Base-by-base conservation (phyloP, 2,113 vertebrate genomes). In the Stegastes partitus region DNA sequence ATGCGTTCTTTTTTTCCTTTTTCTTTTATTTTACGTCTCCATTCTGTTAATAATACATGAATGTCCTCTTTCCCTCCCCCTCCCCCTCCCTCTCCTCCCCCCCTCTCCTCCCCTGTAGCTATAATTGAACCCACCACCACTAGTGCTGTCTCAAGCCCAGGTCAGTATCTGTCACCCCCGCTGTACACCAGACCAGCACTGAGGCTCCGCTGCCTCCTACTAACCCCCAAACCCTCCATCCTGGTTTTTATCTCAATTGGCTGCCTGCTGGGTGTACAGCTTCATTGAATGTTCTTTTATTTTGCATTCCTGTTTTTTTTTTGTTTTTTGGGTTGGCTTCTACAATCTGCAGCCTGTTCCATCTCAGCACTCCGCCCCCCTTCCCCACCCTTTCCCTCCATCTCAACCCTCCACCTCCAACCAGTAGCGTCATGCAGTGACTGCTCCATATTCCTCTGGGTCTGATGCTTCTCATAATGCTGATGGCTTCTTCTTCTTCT, bases 61-160 rank as follows among this genome's bases (percentile, higher is more conserved):
- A 94, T 97, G 94, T 97, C 94, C 93, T 96, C 93, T 97, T 96
- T 94, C 95, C 89, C 94, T 95, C 93, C 93, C 94, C 93, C 94
- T 95, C 96, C 95, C 95, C 89, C 94, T 95, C 93, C 93, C 94
- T 34, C 85, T 91, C 93, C 89, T 81, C 92, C 92, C 93, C 93
- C 55, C 88, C 74, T 85, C 83, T 83, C 82, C 88, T 84, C 74
- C 94, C 97, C 96, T 97, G 95, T 99, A 99, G 98, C 98, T 95
- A 96, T 97, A 96, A 97, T 97, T 98, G 98, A 99, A 93, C 95
- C 97, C 95, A 94, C 97, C 95, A 97, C 96, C 94, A 96, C 97
- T 99, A 99, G 96, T 95, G 93, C 96, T 96, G 97, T 97, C 94
- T 96, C 97, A 91, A 98, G 96, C 95, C 97, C 98, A 99, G 98